These are phyloP conservation scores for Deroptyus accipitrinus DNA, from an alignment of 2,113 vertebrate species.

Conservation along the genomic window DNA sequence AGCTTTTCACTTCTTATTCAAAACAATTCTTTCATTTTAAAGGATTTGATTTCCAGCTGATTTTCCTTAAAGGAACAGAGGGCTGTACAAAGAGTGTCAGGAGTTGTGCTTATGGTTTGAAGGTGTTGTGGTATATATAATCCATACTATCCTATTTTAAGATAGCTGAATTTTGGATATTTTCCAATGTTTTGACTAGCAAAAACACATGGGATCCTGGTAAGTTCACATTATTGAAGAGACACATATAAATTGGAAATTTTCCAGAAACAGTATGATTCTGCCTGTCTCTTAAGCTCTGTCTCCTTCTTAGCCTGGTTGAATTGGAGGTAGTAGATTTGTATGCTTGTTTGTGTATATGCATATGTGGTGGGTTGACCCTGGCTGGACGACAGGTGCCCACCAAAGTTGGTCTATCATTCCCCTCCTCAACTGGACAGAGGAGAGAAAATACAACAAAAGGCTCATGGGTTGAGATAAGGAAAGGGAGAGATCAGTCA, in stretches of 20 bases:
- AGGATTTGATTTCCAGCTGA: not conserved
- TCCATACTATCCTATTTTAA: not conserved
- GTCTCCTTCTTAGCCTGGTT: not conserved
- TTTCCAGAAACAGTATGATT: conserved; percentile 7
- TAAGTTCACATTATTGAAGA: not conserved
- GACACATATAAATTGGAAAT: not conserved
- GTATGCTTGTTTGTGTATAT: not conserved
- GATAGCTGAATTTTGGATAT: conserved; percentile 16
- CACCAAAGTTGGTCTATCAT: not conserved
- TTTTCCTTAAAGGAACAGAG: not conserved
- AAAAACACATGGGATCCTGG: not conserved
- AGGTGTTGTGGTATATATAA: not conserved
- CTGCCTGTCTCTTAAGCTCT: not conserved
- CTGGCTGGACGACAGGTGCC: too few relatives aligned
- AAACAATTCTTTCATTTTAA: not conserved
- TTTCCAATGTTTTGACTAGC: conserved; percentile 45
- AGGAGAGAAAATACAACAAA: not conserved
- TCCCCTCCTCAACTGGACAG: not conserved
- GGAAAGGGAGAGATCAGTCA: not conserved
- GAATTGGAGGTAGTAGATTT: not conserved
- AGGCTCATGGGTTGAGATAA: not conserved
- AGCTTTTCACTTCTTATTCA: not conserved
- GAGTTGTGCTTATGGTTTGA: not conserved
- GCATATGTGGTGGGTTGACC: not conserved
- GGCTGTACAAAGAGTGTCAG: not conserved